Evolutionary conservation across 1,140 invertebrate species (phyloP), one percentile per base, ranked within the genome.

Genomic region (Trichonephila clavipes): DNA sequence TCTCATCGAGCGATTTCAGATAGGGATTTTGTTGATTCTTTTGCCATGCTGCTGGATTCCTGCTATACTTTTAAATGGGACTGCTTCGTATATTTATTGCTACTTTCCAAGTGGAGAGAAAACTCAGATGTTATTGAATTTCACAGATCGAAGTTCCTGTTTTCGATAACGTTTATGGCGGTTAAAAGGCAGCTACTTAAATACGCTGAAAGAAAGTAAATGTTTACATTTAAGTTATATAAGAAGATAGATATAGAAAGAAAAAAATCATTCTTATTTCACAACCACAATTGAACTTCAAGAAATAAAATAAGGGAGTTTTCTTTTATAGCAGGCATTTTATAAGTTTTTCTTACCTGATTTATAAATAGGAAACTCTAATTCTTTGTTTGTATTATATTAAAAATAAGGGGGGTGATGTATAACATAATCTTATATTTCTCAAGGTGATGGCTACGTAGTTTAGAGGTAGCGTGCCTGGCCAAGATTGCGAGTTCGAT

Each of bases 61-160:
- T 64, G 24, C 85, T 61, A 24, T 87, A 87, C 85, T 62, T 87
- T 87, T 64, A 87, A 87, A 87, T 58, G 85, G 28, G 85, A 40
- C 72, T 64, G 85, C 62, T 58, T 34, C 61, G 85, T 87, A 64
- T 87, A 87, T 87, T 87, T 87, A 87, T 87, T 87, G 85, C 85
- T 64, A 64, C 85, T 87, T 77, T 77, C 28, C 28, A 40, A 28
- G n/a, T 59, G 51, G 51, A 83, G 82, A 83, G 82, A 59, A 83
- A 58, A 77, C 72, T 83, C 21, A 19, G 51, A 58, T 83, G 82
- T 58, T 51, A 51, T 83, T 83, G 40, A 83, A 59, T 83, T 83
- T 83, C 44, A 83, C 82, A 59, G n/a, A 59, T 51, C 40, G 82
- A 83, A 58, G 82, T 58, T 83, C 7, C 21, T 77, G 72, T 77